phyloP scores from a whole-genome alignment of 1,140 invertebrate genomes.

The Augochlora pura region DNA sequence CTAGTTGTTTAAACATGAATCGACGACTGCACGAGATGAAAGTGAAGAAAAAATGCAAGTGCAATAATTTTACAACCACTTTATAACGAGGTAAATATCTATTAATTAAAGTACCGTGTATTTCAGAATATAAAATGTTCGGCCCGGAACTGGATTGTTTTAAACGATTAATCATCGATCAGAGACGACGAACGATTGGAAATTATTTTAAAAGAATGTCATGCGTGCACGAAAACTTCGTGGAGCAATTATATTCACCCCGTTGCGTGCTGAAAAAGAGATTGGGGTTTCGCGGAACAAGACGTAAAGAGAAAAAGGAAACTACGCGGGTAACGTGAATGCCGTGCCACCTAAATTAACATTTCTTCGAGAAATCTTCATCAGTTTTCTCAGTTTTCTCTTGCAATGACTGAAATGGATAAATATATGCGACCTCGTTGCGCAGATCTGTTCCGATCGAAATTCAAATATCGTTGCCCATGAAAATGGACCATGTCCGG shows the following conservation, averaged over 20 bases:
- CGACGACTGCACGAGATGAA: background rate
- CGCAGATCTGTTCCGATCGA: background rate
- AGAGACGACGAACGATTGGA: background rate
- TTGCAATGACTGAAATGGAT: background rate
- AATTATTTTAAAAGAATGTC: background rate
- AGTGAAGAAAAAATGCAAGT: background rate
- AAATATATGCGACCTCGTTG: background rate
- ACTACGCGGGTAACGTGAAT: background rate
- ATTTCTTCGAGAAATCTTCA: slow-evolving; percentile 6
- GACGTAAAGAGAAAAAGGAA: background rate
- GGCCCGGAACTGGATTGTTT: background rate
- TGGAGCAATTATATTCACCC: background rate
- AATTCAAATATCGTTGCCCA: slow-evolving; percentile 13
- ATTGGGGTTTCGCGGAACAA: background rate
- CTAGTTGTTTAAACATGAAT: background rate
- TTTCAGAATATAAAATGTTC: background rate
- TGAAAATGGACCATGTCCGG: background rate
- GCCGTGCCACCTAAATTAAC: background rate
- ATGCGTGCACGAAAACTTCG: background rate
- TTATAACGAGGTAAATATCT: background rate
- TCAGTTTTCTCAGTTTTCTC: background rate
- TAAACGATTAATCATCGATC: background rate
- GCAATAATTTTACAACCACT: no score
- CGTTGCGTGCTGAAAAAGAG: background rate
- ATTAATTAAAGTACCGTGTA: background rate